These are phyloP conservation scores for Stramonita haemastoma DNA, from an alignment of 2,888 invertebrate genomes.

Conservation along the genomic window DNA sequence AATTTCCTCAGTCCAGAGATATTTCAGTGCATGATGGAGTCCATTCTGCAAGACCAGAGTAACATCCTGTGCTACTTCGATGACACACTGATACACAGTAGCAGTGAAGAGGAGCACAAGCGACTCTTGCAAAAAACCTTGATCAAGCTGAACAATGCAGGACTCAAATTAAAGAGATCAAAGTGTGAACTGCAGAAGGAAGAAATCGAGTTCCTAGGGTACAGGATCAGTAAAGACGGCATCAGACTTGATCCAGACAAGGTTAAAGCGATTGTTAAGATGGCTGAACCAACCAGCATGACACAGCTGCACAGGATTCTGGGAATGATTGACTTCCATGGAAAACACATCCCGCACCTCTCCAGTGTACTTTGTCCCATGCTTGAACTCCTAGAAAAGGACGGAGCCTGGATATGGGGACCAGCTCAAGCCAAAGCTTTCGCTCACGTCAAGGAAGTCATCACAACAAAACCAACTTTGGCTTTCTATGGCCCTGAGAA, in stretches of 20 bases:
- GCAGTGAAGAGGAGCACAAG: not conserved
- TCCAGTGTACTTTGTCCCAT: not conserved
- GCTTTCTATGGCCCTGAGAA: slow-evolving; percentile 1
- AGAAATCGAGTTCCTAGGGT: slow-evolving; percentile 7
- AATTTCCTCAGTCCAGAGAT: no score
- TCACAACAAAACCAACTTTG: slow-evolving; percentile 3
- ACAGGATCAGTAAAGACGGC: slow-evolving; percentile 23
- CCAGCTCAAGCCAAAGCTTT: slow-evolving; percentile 21
- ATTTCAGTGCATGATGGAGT: no score
- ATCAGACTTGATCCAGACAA: slow-evolving; percentile 21
- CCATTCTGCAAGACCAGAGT: not conserved
- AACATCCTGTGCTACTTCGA: not conserved
- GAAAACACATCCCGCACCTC: not conserved
- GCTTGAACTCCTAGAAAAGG: slow-evolving; percentile 12
- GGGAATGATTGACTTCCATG: slow-evolving; percentile 21
- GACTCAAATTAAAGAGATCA: slow-evolving; percentile 7
- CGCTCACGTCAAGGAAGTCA: not conserved
- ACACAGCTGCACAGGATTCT: slow-evolving; percentile 4
- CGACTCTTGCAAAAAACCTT: not conserved
- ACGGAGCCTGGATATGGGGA: slow-evolving; percentile 13
- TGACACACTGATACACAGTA: slow-evolving; percentile 47
- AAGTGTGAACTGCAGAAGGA: not conserved
- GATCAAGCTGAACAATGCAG: not conserved
- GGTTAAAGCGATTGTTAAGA: not conserved
- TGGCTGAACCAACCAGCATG: not conserved